Base-by-base conservation (phyloP, 1,140 invertebrate genomes). In the Zaprionus taronus region DNA sequence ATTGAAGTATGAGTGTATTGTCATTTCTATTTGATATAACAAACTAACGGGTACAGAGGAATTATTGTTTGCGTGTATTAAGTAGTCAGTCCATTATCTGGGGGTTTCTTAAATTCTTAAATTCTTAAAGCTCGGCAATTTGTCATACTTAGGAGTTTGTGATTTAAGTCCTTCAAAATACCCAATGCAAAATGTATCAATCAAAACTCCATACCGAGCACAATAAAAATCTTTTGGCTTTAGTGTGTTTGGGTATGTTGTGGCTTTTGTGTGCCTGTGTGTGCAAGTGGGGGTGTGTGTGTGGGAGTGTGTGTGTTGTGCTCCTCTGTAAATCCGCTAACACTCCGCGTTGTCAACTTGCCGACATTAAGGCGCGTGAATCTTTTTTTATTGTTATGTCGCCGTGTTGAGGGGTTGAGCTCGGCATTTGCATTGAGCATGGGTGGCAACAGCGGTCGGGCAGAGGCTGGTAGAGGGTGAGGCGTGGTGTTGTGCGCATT, bases 331-430 rank as follows among this genome's bases (percentile, higher is more conserved):
- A 87, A 87, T 89, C 84, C 84, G 84, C 84, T 77, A 87, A 87
- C 85, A 89, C 84, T 87, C 83, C 53, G 69, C 75, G 72, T 89
- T 89, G 84, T 87, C 84, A 89, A 89, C 84, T 87, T 89, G 72
- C 78, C 77, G 72, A 69, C 84, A 87, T 87, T 87, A 87, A 76
- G 81, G 81, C 83, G 85, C 81, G 71, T 79, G 78, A 89, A 89
- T 81, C 81, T 83, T 75, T 78, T 84, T 84, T 84, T 84, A 85
- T 85, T 85, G 82, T 85, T 85, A 81, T 85, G 70, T 72, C 65
- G 67, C 75, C 83, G 71, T 85, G 82, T 75, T 49, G 79, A 53
- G 75, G 71, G 68, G 44, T 51, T 83, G 41, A 49, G 49, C 41
- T n/a, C 20, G n/a, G 9, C 47, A 51, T 51, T 51, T 51, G 47